Percentiles rank a stretch among this genome's conserved stretches.
These are phyloP conservation scores for Syngnathus rostellatus DNA, from an alignment of 2,797 vertebrate species.

Conservation along the genomic window DNA sequence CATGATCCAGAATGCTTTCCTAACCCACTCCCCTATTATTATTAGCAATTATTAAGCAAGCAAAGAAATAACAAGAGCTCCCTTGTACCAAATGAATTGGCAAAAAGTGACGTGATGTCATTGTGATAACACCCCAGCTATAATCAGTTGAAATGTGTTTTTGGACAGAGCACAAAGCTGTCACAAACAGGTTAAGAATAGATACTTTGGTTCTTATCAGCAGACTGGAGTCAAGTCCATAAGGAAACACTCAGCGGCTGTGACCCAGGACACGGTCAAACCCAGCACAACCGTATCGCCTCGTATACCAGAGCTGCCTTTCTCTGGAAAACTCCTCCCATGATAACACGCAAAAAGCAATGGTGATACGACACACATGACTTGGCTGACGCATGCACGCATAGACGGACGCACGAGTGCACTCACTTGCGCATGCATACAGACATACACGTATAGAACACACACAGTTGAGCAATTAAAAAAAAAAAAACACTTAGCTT, in stretches of 20 bases:
- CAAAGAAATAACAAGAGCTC: not conserved
- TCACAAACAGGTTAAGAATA: slow-evolving; percentile 52
- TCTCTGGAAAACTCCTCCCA: slow-evolving; percentile 32
- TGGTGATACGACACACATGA: slow-evolving; percentile 41
- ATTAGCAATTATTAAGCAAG: slow-evolving; percentile 6
- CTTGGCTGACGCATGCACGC: slow-evolving; percentile 17
- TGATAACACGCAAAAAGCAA: slow-evolving; percentile 45
- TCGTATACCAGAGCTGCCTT: slow-evolving; percentile 21
- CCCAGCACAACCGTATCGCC: slow-evolving; percentile 14
- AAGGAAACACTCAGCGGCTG: slow-evolving; percentile 22
- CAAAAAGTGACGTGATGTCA: not conserved
- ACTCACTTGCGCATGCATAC: too few species aligned
- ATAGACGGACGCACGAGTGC: slow-evolving; percentile 5
- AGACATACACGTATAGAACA: not conserved
- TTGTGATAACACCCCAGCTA: not conserved
- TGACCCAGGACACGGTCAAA: slow-evolving; percentile 14
- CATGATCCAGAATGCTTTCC: slow-evolving; percentile 7
- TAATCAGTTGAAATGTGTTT: not conserved
- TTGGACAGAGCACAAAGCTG: slow-evolving; percentile 7
- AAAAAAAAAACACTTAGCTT: too few species aligned
- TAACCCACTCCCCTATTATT: slow-evolving; percentile 17
- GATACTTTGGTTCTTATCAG: slow-evolving; percentile 47
- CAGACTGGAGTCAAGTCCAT: slow-evolving; percentile 28
- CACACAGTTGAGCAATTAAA: slow-evolving; percentile 17
- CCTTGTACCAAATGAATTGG: not conserved